Percentiles rank a stretch among this genome's conserved stretches.
Evolutionary conservation across 1,140 invertebrate genomes (phyloP).

Genomic region (Pseudomyrmex sp.): DNA sequence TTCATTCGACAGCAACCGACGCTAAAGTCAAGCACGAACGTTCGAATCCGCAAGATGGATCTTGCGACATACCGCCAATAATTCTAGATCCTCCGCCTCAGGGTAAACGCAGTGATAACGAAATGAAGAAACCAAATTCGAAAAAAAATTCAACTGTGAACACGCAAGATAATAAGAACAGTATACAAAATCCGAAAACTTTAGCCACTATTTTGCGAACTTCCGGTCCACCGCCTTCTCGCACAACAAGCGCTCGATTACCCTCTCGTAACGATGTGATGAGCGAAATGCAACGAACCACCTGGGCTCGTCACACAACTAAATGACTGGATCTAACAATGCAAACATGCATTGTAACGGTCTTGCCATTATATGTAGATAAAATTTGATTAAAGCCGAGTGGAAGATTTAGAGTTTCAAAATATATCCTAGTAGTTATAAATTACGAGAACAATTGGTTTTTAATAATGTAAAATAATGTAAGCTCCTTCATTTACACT

Average conservation of each 20-base stretch:
- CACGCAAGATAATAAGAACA: conserved; percentile 30
- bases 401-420: neutral
- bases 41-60: conserved; percentile 63
- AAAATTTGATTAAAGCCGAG: too few species aligned
- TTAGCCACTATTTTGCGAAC: conserved; percentile 77
- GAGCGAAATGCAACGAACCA: conserved; percentile 91
- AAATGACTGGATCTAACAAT: conserved; percentile 86
- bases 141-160: conserved; percentile 37
- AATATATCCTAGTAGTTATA: conserved; percentile 8
- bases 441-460: neutral
- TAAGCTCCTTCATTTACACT: neutral
- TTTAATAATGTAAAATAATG: too few species aligned
- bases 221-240: conserved; percentile 88
- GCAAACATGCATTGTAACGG: neutral
- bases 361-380: too few species aligned
- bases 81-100: conserved; percentile 81
- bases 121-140: conserved; percentile 8
- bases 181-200: conserved; percentile 59
- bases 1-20: conserved; percentile 22
- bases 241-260: conserved; percentile 93
- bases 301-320: conserved; percentile 94
- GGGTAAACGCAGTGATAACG: conserved; percentile 58
- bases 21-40: conserved; percentile 62
- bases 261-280: conserved; percentile 93
- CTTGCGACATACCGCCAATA: conserved; percentile 76